phyloP scores from a whole-genome alignment of 2,888 invertebrate genomes.

The Drosophila anceps region DNA sequence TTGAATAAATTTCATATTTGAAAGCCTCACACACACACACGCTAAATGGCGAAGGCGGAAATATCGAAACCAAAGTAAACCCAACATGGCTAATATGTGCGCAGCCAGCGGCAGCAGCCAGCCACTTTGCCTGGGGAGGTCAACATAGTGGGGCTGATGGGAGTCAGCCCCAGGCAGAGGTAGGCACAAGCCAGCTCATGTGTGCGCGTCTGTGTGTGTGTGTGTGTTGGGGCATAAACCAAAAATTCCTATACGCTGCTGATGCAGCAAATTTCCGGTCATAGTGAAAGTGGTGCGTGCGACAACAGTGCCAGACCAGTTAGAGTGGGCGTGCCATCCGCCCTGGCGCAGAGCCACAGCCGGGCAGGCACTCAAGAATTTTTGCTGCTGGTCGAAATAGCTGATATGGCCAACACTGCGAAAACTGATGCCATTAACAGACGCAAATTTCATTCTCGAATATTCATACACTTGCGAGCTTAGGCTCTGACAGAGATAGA shows the following conservation, averaged over 20 bases:
- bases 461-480: conserved; percentile 67
- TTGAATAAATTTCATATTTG: conserved; percentile 82
- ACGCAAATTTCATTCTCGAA: conserved; percentile 72
- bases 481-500: conserved; percentile 5
- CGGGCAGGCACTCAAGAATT: conserved; percentile 52
- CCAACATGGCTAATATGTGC: conserved; percentile 74
- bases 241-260: conserved; percentile 81
- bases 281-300: conserved; percentile 78
- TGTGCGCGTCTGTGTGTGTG: conserved; percentile 23
- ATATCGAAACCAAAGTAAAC: conserved; percentile 75
- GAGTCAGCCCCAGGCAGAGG: conserved; percentile 29
- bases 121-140: conserved; percentile 55
- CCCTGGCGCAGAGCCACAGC: conserved; percentile 12
- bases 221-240: conserved; percentile 68
- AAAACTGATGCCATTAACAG: conserved; percentile 63
- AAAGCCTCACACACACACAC: conserved; percentile 55
- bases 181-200: conserved; percentile 30
- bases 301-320: conserved; percentile 37
- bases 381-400: conserved; percentile 46
- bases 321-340: conserved; percentile 30
- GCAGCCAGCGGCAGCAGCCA: conserved; percentile 16
- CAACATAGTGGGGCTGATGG: conserved; percentile 23
- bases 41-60: conserved; percentile 47
- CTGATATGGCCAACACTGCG: conserved; percentile 60
- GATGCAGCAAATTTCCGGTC: conserved; percentile 80